Conservation (phyloP, 1,140 invertebrate species). For the Megalopta genalis region DNA sequence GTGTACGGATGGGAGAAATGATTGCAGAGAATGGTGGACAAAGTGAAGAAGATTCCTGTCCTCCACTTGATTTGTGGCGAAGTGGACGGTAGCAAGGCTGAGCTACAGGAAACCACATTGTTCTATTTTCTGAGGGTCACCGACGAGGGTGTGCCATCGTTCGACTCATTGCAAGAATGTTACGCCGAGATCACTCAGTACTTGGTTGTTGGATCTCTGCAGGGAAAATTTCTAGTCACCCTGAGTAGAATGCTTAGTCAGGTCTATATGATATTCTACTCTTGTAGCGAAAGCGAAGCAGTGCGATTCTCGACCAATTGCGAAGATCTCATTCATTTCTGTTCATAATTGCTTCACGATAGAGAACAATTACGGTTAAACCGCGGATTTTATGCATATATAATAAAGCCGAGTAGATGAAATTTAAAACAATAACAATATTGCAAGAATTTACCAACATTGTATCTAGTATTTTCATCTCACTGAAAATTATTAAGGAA, state of each 20-base stretch:
- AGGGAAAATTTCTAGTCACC: constrained; percentile 81
- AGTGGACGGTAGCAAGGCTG: constrained; percentile 79
- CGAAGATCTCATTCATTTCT: no score
- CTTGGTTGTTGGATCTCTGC: constrained; percentile 83
- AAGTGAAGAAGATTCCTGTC: constrained; percentile 83
- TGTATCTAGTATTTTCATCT: no score
- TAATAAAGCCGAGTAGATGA: no score
- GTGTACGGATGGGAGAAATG: neutral
- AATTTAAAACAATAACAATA: no score
- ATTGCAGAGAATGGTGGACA: constrained; percentile 84
- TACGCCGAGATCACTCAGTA: constrained; percentile 83
- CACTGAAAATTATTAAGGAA: no score
- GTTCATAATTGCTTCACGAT: no score
- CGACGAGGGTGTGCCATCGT: constrained; percentile 82
- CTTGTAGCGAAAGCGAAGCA: no score
- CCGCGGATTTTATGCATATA: no score
- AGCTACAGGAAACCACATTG: constrained; percentile 78
- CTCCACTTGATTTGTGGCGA: constrained; percentile 85
- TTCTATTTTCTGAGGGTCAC: constrained; percentile 85
- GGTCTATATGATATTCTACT: constrained; percentile 50
- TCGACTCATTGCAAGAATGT: constrained; percentile 79
- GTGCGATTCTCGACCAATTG: no score
- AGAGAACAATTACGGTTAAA: no score
- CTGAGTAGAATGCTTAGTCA: constrained; percentile 77
- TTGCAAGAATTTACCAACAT: no score